Base-by-base conservation (phyloP, 2,797 vertebrate genomes). In the Fistularia commersonii region DNA sequence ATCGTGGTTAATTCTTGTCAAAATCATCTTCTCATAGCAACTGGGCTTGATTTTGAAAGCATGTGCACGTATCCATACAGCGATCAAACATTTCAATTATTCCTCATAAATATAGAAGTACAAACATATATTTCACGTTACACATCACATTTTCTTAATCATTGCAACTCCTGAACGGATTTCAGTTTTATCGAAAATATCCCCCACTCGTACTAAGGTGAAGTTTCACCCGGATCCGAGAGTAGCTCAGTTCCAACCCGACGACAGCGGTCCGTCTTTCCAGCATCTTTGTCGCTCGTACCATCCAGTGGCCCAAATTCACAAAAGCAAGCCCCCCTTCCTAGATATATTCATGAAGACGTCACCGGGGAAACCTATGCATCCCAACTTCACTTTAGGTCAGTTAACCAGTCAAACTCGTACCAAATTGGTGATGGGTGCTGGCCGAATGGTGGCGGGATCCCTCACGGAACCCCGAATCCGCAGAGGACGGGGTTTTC, bases 391-490 rank as follows among this genome's bases (percentile, higher is more conserved):
- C 23, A 14, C n/a, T 48, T 32, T 76, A 80, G 86, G 86, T 88
- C 69, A 82, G 86, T 88, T 61, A 61, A 73, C 32, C 46, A 51
- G 42, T 65, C 53, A 32, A 31, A 66, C 12, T 42, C 38, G 57
- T 43, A 51, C 32, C 4, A 9, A 45, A 11, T 63, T 65, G 75
- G 76, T 83, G 80, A 68, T 54, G 77, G 83, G 74, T 68, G 53
- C 54, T 61, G 69, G 51, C 48, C 51, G 53, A 66, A 50, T 61
- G 83, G 84, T 86, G 80, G 64, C 79, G 82, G 84, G 66, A 56
- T 55, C 51, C 35, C 57, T 66, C 48, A 41, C 41, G 34, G 12
- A 54, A 56, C 64, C 14, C 23, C 4, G 23, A 23, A 23, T 23
- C 23, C 23, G 23, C 23, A 23, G 33, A 9, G 37, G 52, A 31